Base-by-base conservation (phyloP, 1,140 invertebrate genomes). In the Drosophila ironensis region DNA sequence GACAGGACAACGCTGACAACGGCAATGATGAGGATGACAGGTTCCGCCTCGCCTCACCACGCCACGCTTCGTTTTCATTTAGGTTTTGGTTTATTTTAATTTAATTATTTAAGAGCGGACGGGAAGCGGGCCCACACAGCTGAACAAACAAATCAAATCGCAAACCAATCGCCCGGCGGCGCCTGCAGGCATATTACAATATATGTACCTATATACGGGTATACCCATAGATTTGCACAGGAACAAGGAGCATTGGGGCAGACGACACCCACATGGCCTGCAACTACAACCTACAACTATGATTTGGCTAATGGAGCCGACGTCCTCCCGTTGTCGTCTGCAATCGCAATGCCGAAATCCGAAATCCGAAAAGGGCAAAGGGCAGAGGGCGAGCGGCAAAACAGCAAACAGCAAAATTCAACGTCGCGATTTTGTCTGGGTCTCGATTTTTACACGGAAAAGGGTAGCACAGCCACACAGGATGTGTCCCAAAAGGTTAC, bases 111-210 rank as follows among this genome's bases (percentile, higher is more conserved):
- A 56, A 57, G 47, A 7, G 24, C 14, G 25, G 12, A 6, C 12
- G 7, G 17, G 14, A 25, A 12, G 7, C 16, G 17, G 14, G 25
- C 45, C 44, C n/a, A n/a, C n/a, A 63, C 63, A 45, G 48, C 61
- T 68, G 47, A 30, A 28, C 53, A 71, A 80, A 60, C 71, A 81
- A 81, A 71, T 75, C 76, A 81, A 81, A 71, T 75, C 38, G 59
- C 37, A 33, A 17, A 22, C 56, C 60, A 51, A 59, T 50, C 12
- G 45, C 19, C 54, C 35, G 24, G 19, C 19, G 50, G 12, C 20
- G 51, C 48, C 54, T 22, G 22, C 53, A 45, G 53, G 28, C 16
- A 42, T 37, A 37, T 9, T 11, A 12, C 1, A 9, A 1, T 11
- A 19, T 7, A 17, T 3, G 17, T 14, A 19, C 14, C 19, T 22